phyloP scores from a whole-genome alignment of 2,113 vertebrate genomes.

The Antechinus stuartii region DNA sequence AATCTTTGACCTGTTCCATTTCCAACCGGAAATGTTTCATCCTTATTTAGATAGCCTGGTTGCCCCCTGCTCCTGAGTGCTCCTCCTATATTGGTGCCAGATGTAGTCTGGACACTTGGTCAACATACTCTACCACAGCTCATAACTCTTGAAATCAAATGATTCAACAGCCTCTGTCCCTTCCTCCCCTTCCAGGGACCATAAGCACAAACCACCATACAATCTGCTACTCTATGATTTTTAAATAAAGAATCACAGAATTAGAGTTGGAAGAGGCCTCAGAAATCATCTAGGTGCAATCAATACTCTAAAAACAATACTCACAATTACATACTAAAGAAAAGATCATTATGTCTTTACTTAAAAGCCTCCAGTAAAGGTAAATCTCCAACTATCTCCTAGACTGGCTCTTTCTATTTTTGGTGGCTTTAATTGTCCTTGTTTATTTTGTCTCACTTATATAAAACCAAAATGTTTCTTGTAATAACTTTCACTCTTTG shows the following conservation, averaged over 20 bases:
- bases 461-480: background rate
- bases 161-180: background rate
- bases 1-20: background rate
- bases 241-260: background rate
- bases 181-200: background rate
- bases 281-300: background rate
- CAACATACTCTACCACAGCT: background rate
- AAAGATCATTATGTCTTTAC: background rate
- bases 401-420: background rate
- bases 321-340: background rate
- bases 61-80: background rate
- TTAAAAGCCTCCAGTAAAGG: background rate
- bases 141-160: background rate
- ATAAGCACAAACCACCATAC: background rate
- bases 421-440: background rate
- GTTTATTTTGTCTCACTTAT: background rate
- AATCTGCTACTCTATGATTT: background rate
- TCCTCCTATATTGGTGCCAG: background rate
- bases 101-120: background rate
- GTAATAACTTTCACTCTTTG: background rate
- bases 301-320: background rate
- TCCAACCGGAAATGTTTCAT: background rate
- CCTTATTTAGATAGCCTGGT: background rate
- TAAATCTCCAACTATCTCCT: background rate
- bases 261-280: background rate